Evolutionary conservation across 2,797 vertebrate genomes (phyloP), one percentile per base, ranked within the genome.

Genomic region (Myiothlypis coronata): DNA sequence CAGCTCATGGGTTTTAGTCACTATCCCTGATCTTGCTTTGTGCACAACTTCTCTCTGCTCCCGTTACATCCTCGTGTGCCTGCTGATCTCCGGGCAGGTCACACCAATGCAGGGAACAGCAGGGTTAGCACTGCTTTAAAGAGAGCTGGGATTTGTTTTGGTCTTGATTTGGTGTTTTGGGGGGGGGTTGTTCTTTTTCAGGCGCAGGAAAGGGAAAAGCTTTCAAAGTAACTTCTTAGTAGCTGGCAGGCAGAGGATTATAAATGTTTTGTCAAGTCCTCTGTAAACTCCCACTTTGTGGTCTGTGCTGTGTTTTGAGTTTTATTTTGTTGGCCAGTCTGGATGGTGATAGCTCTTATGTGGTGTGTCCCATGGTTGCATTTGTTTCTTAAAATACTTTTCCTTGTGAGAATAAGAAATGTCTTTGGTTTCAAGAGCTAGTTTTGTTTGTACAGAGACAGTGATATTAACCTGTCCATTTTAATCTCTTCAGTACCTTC

Each of bases 371-470:
- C 4, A 4, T 32, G 80, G 60, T 24, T 65, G 52, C 23, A 52
- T 96, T 94, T 97, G 46, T 87, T 95, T 93, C 70, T 94, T 49
- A 43, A 89, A 90, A 89, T 64, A 63, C 12, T 81, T 79, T 84
- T 5, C 12, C 43, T 50, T 70, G 27, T 78, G 76, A 94, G 82
- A 85, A 79, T 76, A 94, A 94, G 32, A 53, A 59, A 20, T 30
- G 71, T 27, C 79, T 96, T 74, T 59, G 59, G 24, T 94, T 96
- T 93, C 89, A 91, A 63, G 64, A n/a, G 37, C 35, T 59, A 9
- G 20, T 32, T 80, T 57, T 59, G 37, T 35, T 82, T 78, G 28
- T 52, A 18, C 56, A 50, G 63, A 82, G 53, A 4, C n/a, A 43
- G 13, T 15, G 14, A 8, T 34, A 80, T 83, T 93, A 94, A 94